Base-by-base conservation (phyloP, 2,797 vertebrate species). In the Pipistrellus kuhlii region DNA sequence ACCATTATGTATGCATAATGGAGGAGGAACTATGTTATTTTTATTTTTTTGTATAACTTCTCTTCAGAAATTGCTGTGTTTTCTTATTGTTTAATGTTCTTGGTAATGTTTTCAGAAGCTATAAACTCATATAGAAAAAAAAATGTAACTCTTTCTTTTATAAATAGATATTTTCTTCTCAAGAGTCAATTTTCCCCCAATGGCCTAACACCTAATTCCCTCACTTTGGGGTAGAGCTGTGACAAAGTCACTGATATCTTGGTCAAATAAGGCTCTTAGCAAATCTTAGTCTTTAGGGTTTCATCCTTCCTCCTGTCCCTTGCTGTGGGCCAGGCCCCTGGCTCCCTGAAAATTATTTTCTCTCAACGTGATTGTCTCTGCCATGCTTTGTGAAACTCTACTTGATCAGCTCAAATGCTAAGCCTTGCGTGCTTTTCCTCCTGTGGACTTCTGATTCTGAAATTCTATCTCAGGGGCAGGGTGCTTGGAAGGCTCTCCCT, bases 81-180 rank as follows among this genome's bases (percentile, higher is more conserved):
- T 96, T 72, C 85, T 76, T 77, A 82, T 20, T 20, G 4, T 53
- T 92, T 94, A 30, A 82, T 85, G 68, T 82, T 72, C 69, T 62
- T 35, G 32, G 18, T 88, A 51, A 9, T 66, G 48, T 80, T 92
- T 95, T 75, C 55, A 95, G 9, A 59, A 68, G 55, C 48, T 66
- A 78, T 91, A 88, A 88, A 55, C 21, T 83, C 51, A 91, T 25
- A 30, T 25, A 77, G 18, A 25, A 72, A 72, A 51, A 44, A 46
- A 91, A 84, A 51, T 27, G 2, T 4, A 73, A 62, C n/a, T 72
- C 38, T 94, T n/a, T n/a, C n/a, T n/a, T n/a, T n/a, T 93, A 21
- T 57, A 80, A 73, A 84, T 25, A 12, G 2, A 41, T 73, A 44
- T 72, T 64, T 76, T 38, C 57, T 69, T 64, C n/a, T 78, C 55